These are phyloP conservation scores for Agonopterix alstromeriana DNA, from an alignment of 2,888 invertebrate species.

Conservation along the genomic window DNA sequence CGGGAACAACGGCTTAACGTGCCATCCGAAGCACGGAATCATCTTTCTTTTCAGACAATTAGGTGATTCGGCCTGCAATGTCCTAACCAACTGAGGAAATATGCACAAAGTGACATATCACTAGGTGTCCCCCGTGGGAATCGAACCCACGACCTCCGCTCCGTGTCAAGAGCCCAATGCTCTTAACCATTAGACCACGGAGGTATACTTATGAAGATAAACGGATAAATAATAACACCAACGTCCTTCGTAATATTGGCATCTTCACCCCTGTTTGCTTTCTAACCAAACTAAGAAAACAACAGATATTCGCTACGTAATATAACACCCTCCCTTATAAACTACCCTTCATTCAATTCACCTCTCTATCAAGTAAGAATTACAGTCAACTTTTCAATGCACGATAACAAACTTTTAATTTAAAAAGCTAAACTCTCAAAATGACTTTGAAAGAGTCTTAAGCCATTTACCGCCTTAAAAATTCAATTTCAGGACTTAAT, in stretches of 20 bases:
- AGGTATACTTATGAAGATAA: no score
- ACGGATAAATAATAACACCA: not conserved
- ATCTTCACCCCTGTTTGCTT: constrained; percentile 8
- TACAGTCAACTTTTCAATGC: constrained; percentile 1
- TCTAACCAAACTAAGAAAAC: constrained; percentile 8
- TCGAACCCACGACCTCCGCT: no score
- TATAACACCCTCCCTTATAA: constrained; percentile 5
- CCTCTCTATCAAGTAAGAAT: not conserved
- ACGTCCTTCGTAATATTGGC: constrained; percentile 2
- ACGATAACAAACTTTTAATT: not conserved
- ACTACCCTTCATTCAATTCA: constrained; percentile 8
- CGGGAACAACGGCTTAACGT: no score
- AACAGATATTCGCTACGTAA: constrained; percentile 5
- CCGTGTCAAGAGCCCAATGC: no score
- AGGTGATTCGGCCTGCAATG: no score
- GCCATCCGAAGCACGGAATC: no score
- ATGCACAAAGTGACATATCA: no score
- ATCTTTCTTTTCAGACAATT: no score
- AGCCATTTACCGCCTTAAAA: constrained; percentile 9
- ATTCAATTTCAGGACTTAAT: constrained; percentile 11
- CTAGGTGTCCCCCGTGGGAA: no score
- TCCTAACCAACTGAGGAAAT: no score
- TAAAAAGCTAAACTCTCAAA: constrained; percentile 1
- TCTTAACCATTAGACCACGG: no score
- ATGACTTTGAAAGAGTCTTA: constrained; percentile 8